phyloP scores from a whole-genome alignment of 2,888 invertebrate species.

The Lithophane ornitopus region DNA sequence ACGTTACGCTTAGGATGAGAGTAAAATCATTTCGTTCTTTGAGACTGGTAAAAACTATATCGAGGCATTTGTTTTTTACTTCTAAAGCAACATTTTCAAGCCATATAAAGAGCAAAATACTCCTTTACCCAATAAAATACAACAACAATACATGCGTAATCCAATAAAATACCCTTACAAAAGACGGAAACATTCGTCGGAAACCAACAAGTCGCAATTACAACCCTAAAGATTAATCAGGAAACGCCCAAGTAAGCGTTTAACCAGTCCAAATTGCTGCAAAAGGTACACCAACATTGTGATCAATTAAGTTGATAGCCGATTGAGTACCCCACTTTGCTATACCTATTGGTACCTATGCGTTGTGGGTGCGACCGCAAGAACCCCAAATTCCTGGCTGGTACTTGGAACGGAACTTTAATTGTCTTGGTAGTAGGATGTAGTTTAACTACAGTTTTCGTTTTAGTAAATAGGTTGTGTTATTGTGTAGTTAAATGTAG shows the following conservation, averaged over 20 bases:
- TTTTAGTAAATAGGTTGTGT: slow-evolving; percentile 56
- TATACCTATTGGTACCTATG: slow-evolving; percentile 64
- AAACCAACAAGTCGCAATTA: slow-evolving; percentile 79
- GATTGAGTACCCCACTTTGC: slow-evolving; percentile 72
- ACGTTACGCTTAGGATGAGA: not conserved
- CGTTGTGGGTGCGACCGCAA: slow-evolving; percentile 68
- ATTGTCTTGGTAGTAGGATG: slow-evolving; percentile 63
- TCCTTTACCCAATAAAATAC: not conserved
- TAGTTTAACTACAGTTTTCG: slow-evolving; percentile 64
- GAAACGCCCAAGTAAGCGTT: slow-evolving; percentile 78
- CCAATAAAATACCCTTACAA: slow-evolving; percentile 46
- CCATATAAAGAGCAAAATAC: too few relatives aligned
- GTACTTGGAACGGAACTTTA: slow-evolving; percentile 68
- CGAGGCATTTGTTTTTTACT: not conserved
- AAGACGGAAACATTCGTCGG: slow-evolving; percentile 75
- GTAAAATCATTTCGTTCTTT: not conserved
- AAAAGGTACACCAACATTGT: slow-evolving; percentile 75
- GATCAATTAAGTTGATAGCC: slow-evolving; percentile 79
- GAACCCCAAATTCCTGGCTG: slow-evolving; percentile 68
- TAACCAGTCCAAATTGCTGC: slow-evolving; percentile 80
- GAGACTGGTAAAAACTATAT: not conserved
- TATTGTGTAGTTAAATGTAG: slow-evolving; percentile 38
- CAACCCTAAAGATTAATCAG: slow-evolving; percentile 82
- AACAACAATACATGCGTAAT: slow-evolving; percentile 20
- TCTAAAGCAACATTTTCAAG: not conserved